A percentile compares a stretch with the other conserved stretches of the same genome.
These are phyloP conservation scores for Andrena camellia DNA, from an alignment of 2,888 invertebrate species.

Conservation along the genomic window DNA sequence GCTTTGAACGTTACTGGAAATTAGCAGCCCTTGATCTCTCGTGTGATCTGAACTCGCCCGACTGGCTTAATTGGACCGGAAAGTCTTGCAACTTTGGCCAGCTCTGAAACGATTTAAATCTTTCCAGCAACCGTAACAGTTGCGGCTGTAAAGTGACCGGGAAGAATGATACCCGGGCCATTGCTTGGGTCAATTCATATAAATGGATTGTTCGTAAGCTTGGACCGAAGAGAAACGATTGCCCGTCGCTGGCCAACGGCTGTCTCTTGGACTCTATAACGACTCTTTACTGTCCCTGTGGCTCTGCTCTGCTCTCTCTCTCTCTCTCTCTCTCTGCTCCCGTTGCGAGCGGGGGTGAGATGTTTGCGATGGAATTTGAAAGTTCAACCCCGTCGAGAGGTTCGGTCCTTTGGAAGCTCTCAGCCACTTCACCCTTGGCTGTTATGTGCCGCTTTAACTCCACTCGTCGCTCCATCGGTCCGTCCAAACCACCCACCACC, in stretches of 20 bases:
- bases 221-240: background rate
- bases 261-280: slow-evolving; percentile 40
- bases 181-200: background rate
- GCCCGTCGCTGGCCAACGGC: slow-evolving; percentile 33
- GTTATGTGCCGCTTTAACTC: slow-evolving; percentile 68
- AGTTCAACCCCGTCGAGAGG: slow-evolving; percentile 66
- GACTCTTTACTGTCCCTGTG: slow-evolving; percentile 22
- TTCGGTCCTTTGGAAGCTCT: slow-evolving; percentile 67
- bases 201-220: slow-evolving; percentile 3
- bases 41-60: background rate
- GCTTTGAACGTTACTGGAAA: background rate
- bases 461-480: slow-evolving; percentile 47
- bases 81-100: slow-evolving; percentile 17
- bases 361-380: slow-evolving; percentile 73
- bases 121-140: background rate
- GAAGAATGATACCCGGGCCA: no score
- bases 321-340: slow-evolving; percentile 1
- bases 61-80: background rate
- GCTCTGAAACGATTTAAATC: background rate
- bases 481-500: slow-evolving; percentile 33
- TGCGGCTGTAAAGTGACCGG: no score
- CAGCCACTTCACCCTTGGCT: slow-evolving; percentile 65
- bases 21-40: slow-evolving; percentile 14
- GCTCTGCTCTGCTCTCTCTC: background rate
- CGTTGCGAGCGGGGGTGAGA: slow-evolving; percentile 50